These are phyloP conservation scores for Catostomus latipinnis DNA, from an alignment of 2,797 vertebrate genomes.

Conservation along the genomic window DNA sequence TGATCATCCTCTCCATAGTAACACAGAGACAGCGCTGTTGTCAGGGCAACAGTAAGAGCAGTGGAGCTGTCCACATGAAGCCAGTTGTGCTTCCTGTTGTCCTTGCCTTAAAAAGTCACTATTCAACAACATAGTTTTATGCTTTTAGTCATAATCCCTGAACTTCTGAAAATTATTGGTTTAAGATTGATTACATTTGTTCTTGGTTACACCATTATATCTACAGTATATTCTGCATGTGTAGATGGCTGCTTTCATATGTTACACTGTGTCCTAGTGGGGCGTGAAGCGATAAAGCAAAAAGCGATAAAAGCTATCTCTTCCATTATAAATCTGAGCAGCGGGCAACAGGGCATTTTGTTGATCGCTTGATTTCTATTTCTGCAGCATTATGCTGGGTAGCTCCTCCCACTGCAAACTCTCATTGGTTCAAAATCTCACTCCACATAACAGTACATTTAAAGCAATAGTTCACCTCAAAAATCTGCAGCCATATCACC, in stretches of 20 bases:
- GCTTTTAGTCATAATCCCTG: conserved; percentile 72
- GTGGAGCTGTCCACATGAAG: conserved; percentile 69
- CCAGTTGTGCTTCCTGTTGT: conserved; percentile 73
- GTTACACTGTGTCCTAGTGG: conserved; percentile 56
- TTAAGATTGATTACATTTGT: conserved; percentile 70
- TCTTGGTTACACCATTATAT: conserved; percentile 63
- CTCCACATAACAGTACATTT: too few relatives aligned
- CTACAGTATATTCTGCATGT: conserved; percentile 72
- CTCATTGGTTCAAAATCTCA: too few relatives aligned
- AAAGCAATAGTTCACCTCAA: too few relatives aligned
- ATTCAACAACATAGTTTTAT: conserved; percentile 67
- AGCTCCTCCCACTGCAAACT: too few relatives aligned
- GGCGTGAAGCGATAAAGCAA: too few relatives aligned
- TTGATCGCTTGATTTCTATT: too few relatives aligned
- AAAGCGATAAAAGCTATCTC: too few relatives aligned
- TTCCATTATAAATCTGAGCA: too few relatives aligned
- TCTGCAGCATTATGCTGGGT: too few relatives aligned
- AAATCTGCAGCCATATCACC: too few relatives aligned
- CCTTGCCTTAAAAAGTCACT: conserved; percentile 81
- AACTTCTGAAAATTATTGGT: conserved; percentile 58
- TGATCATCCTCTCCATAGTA: conserved; percentile 59
- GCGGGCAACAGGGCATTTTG: too few relatives aligned
- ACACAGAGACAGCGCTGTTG: conserved; percentile 70
- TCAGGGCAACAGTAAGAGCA: conserved; percentile 65
- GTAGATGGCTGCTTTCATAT: conserved; percentile 79